A percentile compares a stretch with the other conserved stretches of the same genome.
These are phyloP conservation scores for Cepaea hortensis DNA, from an alignment of 2,888 invertebrate species.

Conservation along the genomic window DNA sequence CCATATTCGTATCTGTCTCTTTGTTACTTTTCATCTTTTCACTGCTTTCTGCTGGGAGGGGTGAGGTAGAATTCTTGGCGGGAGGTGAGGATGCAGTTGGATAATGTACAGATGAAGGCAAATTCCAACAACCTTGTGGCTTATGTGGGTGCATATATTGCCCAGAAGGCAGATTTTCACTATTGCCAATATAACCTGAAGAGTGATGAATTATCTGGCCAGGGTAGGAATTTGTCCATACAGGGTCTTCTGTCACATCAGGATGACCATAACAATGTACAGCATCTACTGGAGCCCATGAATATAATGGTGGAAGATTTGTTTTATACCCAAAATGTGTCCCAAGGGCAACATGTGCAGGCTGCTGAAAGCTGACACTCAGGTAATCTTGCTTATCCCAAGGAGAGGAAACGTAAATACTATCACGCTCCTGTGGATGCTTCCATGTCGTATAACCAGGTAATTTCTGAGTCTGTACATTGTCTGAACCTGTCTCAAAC, in stretches of 20 bases:
- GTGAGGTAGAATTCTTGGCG: neutral
- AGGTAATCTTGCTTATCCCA: neutral
- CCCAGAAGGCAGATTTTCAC: neutral
- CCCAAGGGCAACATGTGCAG: conserved; percentile 15
- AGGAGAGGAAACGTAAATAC: conserved; percentile 9
- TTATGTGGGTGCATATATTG: neutral
- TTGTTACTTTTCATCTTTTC: neutral
- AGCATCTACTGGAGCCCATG: neutral
- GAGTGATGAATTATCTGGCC: neutral
- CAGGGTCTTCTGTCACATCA: neutral
- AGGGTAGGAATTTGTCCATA: conserved; percentile 14
- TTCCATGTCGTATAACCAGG: neutral
- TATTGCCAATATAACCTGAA: neutral
- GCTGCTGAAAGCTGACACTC: neutral
- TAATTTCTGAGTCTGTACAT: neutral
- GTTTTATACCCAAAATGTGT: conserved; percentile 33
- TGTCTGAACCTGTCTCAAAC: neutral
- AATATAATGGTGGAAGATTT: neutral
- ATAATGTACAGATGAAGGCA: neutral
- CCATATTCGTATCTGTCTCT: neutral
- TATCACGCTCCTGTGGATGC: neutral
- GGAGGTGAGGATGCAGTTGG: conserved; percentile 12
- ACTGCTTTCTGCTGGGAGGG: neutral
- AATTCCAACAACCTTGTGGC: conserved; percentile 15
- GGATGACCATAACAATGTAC: neutral